Percentiles rank a stretch among this genome's conserved stretches.
Evolutionary conservation across 1,140 invertebrate species (phyloP).

Genomic region (Zaprionus davidi): DNA sequence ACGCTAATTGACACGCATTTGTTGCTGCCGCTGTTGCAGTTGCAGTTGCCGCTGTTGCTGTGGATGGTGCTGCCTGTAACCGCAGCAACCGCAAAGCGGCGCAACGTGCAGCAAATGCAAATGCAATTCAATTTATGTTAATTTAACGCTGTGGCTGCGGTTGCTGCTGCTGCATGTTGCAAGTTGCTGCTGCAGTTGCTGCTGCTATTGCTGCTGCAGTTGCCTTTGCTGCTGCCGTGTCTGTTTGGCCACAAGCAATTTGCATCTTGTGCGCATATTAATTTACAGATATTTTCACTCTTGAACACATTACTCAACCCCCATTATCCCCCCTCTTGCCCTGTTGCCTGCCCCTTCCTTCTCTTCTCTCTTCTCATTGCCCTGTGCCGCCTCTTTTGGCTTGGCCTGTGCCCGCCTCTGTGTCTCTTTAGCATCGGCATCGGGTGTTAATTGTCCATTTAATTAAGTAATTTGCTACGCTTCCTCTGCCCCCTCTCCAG

Average conservation of each 20-base stretch:
- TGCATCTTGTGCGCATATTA: slow-evolving; percentile 83
- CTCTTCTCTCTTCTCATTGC: background rate
- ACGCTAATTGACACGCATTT: slow-evolving; percentile 79
- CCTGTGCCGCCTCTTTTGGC: slow-evolving; percentile 22
- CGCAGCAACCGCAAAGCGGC: slow-evolving; percentile 62
- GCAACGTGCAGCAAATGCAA: slow-evolving; percentile 78
- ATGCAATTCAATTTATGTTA: slow-evolving; percentile 84
- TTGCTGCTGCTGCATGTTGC: slow-evolving; percentile 31
- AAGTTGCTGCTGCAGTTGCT: slow-evolving; percentile 34
- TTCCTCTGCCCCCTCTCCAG: slow-evolving; percentile 31
- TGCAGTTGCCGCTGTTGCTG: slow-evolving; percentile 9
- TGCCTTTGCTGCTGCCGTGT: slow-evolving; percentile 64
- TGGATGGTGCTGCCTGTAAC: slow-evolving; percentile 45
- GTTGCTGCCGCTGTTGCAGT: slow-evolving; percentile 34
- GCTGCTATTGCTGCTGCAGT: slow-evolving; percentile 26
- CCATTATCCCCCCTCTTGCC: slow-evolving; percentile 19
- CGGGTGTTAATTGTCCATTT: slow-evolving; percentile 83
- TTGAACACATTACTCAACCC: slow-evolving; percentile 68
- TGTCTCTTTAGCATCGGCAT: slow-evolving; percentile 24
- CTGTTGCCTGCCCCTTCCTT: background rate
- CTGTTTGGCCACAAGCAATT: slow-evolving; percentile 78
- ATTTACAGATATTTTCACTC: slow-evolving; percentile 81
- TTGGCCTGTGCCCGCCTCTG: slow-evolving; percentile 37
- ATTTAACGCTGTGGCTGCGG: slow-evolving; percentile 70
- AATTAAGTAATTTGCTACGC: slow-evolving; percentile 81